Evolutionary conservation across 2,113 vertebrate species (phyloP).

Genomic region (Pseudorectes ferrugineus): DNA sequence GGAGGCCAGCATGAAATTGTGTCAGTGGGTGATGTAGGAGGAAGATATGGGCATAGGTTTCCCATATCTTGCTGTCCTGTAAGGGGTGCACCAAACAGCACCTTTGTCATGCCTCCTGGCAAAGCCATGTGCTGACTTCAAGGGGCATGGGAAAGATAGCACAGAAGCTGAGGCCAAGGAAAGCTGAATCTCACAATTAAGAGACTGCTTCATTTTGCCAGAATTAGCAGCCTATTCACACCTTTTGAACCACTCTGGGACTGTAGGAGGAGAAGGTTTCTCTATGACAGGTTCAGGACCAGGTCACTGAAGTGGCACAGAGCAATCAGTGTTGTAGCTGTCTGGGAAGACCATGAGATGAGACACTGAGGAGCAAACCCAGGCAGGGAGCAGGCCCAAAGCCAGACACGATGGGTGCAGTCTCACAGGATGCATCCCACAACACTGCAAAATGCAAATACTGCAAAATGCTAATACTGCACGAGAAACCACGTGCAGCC

Average conservation of each 20-base stretch:
- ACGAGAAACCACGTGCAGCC: not conserved
- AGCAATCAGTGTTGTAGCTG: not conserved
- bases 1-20: not conserved
- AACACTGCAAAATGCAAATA: not conserved
- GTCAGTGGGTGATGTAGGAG: not conserved
- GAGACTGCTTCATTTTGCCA: not conserved
- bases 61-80: not conserved
- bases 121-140: not conserved
- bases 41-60: not conserved
- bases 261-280: not conserved
- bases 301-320: not conserved
- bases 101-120: not conserved
- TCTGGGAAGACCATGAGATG: not conserved
- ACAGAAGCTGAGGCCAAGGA: not conserved
- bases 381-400: not conserved
- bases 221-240: not conserved
- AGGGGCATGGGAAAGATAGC: not conserved
- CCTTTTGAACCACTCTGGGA: not conserved
- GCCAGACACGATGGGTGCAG: rapidly evolving
- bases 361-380: not conserved
- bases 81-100: not conserved
- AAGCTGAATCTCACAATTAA: not conserved
- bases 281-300: not conserved
- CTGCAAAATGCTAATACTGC: not conserved
- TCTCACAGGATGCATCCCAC: not conserved